A percentile compares a stretch with the other conserved stretches of the same genome.
Evolutionary conservation across 2,888 invertebrate genomes (phyloP).

Genomic region (Phengaris alcon): DNA sequence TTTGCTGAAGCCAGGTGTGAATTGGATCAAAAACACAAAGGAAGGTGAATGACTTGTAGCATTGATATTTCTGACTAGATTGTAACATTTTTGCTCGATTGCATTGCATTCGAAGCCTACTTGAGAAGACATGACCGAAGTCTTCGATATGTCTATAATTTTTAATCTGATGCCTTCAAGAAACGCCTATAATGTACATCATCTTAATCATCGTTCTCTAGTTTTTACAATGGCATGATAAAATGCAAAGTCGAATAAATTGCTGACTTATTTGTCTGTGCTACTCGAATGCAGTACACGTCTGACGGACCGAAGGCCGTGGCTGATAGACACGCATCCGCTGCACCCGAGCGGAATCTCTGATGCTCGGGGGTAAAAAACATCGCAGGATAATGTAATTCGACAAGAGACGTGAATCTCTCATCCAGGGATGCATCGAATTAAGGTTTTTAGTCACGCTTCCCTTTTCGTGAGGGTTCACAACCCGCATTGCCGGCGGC

Average conservation of each 20-base stretch:
- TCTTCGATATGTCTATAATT: not conserved
- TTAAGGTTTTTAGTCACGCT: constrained; percentile 55
- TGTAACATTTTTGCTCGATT: constrained; percentile 6
- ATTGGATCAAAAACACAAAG: not conserved
- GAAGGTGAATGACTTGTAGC: constrained; percentile 6
- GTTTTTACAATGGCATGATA: constrained; percentile 5
- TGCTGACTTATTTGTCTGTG: constrained; percentile 34
- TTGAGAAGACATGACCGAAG: not conserved
- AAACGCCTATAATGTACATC: no score
- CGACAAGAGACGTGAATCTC: constrained; percentile 46
- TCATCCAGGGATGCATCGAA: constrained; percentile 53
- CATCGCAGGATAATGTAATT: constrained; percentile 47
- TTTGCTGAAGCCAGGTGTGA: constrained; percentile 17
- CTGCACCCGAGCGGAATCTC: constrained; percentile 57
- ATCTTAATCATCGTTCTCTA: not conserved
- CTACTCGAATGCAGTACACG: constrained; percentile 57
- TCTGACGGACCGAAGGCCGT: constrained; percentile 60
- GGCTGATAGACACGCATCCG: constrained; percentile 55
- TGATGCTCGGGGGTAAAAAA: constrained; percentile 53
- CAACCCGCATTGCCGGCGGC: constrained; percentile 32
- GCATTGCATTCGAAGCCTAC: constrained; percentile 2
- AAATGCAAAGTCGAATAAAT: constrained; percentile 44
- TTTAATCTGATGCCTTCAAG: not conserved
- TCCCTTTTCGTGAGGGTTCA: constrained; percentile 33
- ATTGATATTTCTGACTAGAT: not conserved